phyloP scores from a whole-genome alignment of 1,140 invertebrate species.

The Magallana ariakensis region DNA sequence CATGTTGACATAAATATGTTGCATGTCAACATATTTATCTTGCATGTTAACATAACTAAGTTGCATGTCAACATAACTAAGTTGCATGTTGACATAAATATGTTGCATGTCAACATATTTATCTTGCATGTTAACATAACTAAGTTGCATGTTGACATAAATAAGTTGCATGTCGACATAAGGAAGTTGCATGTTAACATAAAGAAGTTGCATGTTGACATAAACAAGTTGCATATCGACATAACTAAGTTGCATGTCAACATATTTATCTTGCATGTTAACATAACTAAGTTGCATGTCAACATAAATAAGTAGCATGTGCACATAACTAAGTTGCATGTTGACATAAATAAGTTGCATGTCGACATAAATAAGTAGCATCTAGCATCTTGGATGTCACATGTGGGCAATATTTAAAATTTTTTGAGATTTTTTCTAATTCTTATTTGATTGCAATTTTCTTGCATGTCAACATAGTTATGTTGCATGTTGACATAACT shows the following conservation, averaged over 20 bases:
- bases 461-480: background rate
- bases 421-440: background rate
- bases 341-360: background rate
- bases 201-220: background rate
- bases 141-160: too few relatives aligned
- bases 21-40: too few relatives aligned
- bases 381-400: background rate
- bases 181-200: background rate
- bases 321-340: background rate
- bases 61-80: too few relatives aligned
- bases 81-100: too few relatives aligned
- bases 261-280: too few relatives aligned
- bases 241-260: background rate
- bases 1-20: too few relatives aligned
- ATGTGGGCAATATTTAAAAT: background rate
- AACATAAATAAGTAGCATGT: too few relatives aligned
- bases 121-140: too few relatives aligned
- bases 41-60: too few relatives aligned
- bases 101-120: too few relatives aligned
- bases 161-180: background rate
- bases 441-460: background rate
- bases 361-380: background rate
- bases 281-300: too few relatives aligned
- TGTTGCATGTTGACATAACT: background rate
- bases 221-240: background rate